These are phyloP conservation scores for Neosilurus hyrtlii DNA, from an alignment of 2,797 vertebrate species.

Conservation along the genomic window DNA sequence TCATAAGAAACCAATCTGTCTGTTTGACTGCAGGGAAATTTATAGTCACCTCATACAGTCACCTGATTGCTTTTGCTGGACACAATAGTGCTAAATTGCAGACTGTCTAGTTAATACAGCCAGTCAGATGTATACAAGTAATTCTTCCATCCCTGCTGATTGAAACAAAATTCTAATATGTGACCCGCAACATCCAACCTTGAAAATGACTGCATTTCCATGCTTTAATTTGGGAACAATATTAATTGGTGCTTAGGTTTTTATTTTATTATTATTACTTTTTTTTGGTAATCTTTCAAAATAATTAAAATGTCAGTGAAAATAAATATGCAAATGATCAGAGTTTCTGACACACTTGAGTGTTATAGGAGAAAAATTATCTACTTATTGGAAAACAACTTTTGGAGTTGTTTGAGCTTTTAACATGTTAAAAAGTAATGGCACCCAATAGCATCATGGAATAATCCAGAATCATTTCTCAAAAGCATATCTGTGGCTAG, in stretches of 20 bases:
- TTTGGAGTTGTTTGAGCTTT: background rate
- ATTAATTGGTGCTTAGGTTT: conserved; percentile 75
- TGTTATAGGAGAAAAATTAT: conserved; percentile 34
- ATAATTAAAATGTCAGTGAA: conserved; percentile 79
- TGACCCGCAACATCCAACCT: conserved; percentile 33
- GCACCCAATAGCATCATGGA: background rate
- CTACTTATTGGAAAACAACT: background rate
- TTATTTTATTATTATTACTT: conserved; percentile 69
- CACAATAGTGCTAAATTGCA: conserved; percentile 81
- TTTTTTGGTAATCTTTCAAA: conserved; percentile 74
- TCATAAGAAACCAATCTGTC: conserved; percentile 72
- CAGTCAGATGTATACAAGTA: conserved; percentile 80
- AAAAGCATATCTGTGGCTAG: background rate
- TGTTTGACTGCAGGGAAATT: conserved; percentile 71
- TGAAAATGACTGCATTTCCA: conserved; percentile 78
- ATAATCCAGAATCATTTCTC: background rate
- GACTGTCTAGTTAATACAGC: conserved; percentile 79
- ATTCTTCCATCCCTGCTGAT: conserved; percentile 80
- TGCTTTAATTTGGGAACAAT: conserved; percentile 78
- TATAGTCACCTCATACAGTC: conserved; percentile 71
- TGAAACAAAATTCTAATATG: conserved; percentile 79
- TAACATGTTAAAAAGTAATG: background rate
- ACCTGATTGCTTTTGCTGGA: conserved; percentile 76
- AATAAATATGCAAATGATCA: conserved; percentile 78
- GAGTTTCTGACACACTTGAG: conserved; percentile 72